Evolutionary conservation across 2,888 invertebrate species (phyloP).

Genomic region (Seira sanloemensis): DNA sequence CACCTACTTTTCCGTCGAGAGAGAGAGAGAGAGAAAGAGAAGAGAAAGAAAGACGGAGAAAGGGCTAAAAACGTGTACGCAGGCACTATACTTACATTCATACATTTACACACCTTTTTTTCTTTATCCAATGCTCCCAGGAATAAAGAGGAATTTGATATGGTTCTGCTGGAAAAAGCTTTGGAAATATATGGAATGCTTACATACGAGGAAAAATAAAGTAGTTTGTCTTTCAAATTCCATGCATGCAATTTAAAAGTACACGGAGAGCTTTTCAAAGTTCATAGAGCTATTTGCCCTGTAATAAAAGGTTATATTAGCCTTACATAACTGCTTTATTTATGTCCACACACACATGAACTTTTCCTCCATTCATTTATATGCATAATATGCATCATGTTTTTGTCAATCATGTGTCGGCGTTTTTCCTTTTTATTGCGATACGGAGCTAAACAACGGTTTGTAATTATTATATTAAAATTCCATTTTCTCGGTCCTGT

Average conservation of each 20-base stretch:
- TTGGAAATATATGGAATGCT: too few species aligned
- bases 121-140: too few species aligned
- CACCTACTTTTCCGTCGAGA: not conserved
- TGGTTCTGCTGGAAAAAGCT: too few species aligned
- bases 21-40: not conserved
- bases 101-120: too few species aligned
- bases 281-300: not conserved
- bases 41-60: too few species aligned
- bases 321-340: too few species aligned
- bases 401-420: slow-evolving; percentile 17
- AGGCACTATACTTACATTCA: too few species aligned
- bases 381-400: slow-evolving; percentile 20
- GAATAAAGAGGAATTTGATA: too few species aligned
- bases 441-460: slow-evolving; percentile 4
- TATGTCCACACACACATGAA: too few species aligned
- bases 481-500: not conserved
- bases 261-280: not conserved
- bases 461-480: slow-evolving; percentile 20
- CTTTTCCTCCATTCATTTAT: slow-evolving; percentile 10
- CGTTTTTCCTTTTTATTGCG: slow-evolving; percentile 4
- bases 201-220: too few species aligned
- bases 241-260: not conserved
- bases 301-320: not conserved
- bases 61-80: too few species aligned
- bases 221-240: too few species aligned